Percentiles rank a stretch among this genome's conserved stretches.
Conservation (phyloP, 1,140 invertebrate genomes). For the Caenorhabditis brenneri region DNA sequence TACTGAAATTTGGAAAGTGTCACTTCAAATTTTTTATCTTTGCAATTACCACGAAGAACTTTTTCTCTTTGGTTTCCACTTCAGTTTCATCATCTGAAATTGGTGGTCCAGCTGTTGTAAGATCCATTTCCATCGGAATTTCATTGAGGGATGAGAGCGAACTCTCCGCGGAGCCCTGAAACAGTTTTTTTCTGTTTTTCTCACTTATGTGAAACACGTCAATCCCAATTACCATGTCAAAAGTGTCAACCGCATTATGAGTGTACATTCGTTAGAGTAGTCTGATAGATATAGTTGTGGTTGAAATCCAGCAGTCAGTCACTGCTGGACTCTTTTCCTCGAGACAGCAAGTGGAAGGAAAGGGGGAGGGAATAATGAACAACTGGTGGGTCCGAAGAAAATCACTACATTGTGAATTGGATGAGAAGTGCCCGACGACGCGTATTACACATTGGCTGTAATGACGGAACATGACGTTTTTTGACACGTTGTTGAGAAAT, state of each 20-base stretch:
- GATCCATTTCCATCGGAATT: constrained; percentile 60
- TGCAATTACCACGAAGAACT: constrained; percentile 38
- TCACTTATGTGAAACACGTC: no score
- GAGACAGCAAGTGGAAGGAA: neutral
- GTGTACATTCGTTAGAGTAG: neutral
- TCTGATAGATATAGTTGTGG: neutral
- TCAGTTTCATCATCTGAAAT: constrained; percentile 58
- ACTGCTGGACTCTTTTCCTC: neutral
- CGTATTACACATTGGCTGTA: constrained; percentile 6
- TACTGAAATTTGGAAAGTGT: constrained; percentile 25
- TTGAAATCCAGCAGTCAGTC: neutral
- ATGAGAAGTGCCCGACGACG: neutral
- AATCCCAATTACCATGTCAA: neutral
- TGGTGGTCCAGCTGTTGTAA: constrained; percentile 56
- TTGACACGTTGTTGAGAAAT: constrained; percentile 15
- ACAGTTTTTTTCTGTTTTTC: neutral
- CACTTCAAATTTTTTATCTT: neutral
- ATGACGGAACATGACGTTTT: constrained; percentile 39
- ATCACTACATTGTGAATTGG: constrained; percentile 39
- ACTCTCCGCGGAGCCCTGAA: constrained; percentile 42
- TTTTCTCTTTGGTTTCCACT: constrained; percentile 50
- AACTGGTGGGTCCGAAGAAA: constrained; percentile 32
- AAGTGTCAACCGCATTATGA: constrained; percentile 30
- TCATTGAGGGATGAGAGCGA: constrained; percentile 49
- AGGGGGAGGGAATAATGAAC: neutral